A percentile compares a stretch with the other conserved stretches of the same genome.
phyloP scores from a whole-genome alignment of 2,797 vertebrate species.

The Telmatherina bonti region DNA sequence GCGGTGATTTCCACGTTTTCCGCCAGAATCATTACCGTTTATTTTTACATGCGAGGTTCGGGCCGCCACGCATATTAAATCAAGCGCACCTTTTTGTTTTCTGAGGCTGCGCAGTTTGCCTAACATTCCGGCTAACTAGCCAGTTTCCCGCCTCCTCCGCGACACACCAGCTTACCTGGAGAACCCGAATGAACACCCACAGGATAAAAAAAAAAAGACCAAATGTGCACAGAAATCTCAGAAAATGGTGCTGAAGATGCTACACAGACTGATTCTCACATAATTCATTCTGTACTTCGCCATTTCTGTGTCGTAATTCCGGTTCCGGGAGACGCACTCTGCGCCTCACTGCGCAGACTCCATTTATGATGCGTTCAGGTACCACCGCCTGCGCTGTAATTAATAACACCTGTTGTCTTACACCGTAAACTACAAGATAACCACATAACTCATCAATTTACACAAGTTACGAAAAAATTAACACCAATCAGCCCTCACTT shows the following conservation, averaged over 20 bases:
- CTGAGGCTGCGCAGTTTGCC: constrained; percentile 1
- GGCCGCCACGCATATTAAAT: accelerated
- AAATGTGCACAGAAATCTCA: constrained; percentile 1
- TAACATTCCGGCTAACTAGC: constrained; percentile 26
- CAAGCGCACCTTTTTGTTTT: constrained; percentile 32
- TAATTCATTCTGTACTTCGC: constrained; percentile 55
- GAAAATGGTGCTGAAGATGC: constrained; percentile 6
- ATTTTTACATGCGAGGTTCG: accelerated
- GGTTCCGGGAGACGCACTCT: constrained; percentile 59
- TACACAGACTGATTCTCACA: constrained; percentile 52
- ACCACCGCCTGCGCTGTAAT: no score
- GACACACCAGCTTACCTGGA: constrained; percentile 64
- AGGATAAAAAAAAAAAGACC: not conserved
- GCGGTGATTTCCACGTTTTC: not conserved
- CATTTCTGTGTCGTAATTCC: constrained; percentile 55
- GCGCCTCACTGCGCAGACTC: constrained; percentile 12
- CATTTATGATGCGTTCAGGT: no score
- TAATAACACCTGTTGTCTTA: no score
- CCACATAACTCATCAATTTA: no score
- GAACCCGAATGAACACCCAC: not conserved
- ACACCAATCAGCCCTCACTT: no score
- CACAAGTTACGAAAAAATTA: no score
- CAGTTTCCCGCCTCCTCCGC: not conserved
- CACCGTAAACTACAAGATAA: no score
- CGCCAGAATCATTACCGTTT: accelerated